Evolutionary conservation across 2,888 invertebrate genomes (phyloP).

Genomic region (Pyrocoelia pectoralis): DNA sequence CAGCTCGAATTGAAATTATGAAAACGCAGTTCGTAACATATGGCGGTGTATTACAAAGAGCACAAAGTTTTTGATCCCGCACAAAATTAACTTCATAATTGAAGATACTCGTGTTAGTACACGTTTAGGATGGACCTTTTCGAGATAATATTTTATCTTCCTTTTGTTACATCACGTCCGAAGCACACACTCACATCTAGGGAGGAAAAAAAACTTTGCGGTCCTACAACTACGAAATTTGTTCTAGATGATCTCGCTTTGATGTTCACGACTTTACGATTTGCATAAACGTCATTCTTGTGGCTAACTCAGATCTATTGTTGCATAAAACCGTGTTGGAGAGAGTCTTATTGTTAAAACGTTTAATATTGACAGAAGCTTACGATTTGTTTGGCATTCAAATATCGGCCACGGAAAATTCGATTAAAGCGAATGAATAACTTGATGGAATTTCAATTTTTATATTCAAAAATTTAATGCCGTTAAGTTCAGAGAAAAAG

Average conservation of each 20-base stretch:
- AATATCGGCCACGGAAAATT: conserved; percentile 38
- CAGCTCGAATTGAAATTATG: conserved; percentile 42
- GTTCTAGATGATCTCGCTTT: background rate
- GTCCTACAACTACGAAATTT: background rate
- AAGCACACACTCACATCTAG: conserved; percentile 7
- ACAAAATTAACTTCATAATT: conserved; percentile 38
- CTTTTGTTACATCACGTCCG: conserved; percentile 12
- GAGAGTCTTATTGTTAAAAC: conserved; percentile 4
- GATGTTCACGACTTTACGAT: background rate
- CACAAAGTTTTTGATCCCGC: conserved; percentile 37
- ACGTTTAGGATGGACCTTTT: conserved; percentile 21
- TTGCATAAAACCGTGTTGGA: background rate
- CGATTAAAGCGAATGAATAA: conserved; percentile 37
- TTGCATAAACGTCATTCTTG: background rate
- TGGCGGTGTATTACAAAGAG: conserved; percentile 34
- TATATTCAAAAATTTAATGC: conserved; percentile 14
- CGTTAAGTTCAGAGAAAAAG: conserved; percentile 11
- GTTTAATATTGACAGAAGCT: conserved; percentile 17
- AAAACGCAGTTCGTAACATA: conserved; percentile 39
- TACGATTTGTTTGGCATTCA: conserved; percentile 36
- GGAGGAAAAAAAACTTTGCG: background rate
- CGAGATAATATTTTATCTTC: conserved; percentile 21
- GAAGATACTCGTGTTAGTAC: conserved; percentile 28
- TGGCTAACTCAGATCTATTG: background rate
- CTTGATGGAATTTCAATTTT: conserved; percentile 26